A percentile compares a stretch with the other conserved stretches of the same genome.
These are phyloP conservation scores for Sebastes umbrosus DNA, from an alignment of 2,797 vertebrate genomes.

Conservation along the genomic window DNA sequence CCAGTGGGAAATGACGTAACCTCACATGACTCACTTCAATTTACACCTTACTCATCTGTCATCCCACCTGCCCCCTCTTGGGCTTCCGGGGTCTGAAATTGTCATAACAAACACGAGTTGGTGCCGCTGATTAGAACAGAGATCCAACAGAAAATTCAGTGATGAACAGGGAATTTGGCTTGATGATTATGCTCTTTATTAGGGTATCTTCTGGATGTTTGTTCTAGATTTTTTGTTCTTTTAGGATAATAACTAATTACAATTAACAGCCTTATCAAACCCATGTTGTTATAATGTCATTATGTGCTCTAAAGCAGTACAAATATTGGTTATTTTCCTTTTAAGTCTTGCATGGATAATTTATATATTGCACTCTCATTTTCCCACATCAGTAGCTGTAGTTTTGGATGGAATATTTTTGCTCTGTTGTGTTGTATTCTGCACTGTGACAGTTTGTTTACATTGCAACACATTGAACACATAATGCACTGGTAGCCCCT, in stretches of 20 bases:
- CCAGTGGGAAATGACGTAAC: neutral
- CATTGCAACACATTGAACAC: neutral
- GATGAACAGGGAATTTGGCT: neutral
- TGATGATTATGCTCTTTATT: neutral
- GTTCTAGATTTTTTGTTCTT: neutral
- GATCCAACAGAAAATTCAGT: neutral
- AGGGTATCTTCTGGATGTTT: neutral
- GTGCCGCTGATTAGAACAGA: neutral
- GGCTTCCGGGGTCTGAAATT: neutral
- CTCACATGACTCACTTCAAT: slow-evolving; percentile 1
- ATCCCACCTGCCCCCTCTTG: neutral
- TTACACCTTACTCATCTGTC: slow-evolving; percentile 14
- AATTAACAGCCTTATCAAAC: neutral
- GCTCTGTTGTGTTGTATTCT: neutral
- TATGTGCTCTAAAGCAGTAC: neutral
- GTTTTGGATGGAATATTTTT: neutral
- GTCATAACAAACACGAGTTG: neutral
- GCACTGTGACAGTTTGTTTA: neutral
- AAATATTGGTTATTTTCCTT: neutral
- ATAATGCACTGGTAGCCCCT: neutral
- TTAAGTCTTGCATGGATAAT: neutral
- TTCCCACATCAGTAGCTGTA: neutral
- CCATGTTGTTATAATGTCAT: neutral
- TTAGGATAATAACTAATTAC: neutral
- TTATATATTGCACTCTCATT: neutral